Percentiles rank a stretch among this genome's conserved stretches.
These are phyloP conservation scores for Lichenostomus cassidix DNA, from an alignment of 2,113 vertebrate species.

Conservation along the genomic window DNA sequence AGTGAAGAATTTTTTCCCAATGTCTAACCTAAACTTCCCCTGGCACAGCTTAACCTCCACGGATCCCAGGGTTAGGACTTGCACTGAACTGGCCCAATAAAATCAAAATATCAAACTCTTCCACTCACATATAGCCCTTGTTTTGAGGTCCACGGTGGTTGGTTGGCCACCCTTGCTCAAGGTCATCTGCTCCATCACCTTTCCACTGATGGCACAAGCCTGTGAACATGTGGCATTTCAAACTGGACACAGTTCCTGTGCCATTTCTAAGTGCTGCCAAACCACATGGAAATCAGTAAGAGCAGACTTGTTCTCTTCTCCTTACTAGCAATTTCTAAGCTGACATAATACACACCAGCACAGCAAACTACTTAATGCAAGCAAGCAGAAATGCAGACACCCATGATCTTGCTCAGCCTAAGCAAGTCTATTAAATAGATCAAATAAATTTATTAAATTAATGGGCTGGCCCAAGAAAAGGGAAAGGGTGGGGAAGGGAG, in stretches of 20 bases:
- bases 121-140: not conserved
- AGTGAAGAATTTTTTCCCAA: no score
- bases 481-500: not conserved
- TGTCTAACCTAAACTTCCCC: no score
- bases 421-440: not conserved
- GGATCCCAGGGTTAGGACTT: not conserved
- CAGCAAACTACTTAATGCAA: not conserved
- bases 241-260: not conserved
- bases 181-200: not conserved
- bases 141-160: not conserved
- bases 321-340: not conserved
- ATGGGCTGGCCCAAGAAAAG: not conserved
- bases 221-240: not conserved
- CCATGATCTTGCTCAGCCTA: not conserved
- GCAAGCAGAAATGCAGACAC: not conserved
- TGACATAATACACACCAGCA: not conserved
- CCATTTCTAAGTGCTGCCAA: not conserved
- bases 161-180: not conserved
- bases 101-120: not conserved
- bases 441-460: not conserved
- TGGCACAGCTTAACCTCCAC: not conserved
- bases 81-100: not conserved
- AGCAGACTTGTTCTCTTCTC: not conserved
- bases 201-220: not conserved
- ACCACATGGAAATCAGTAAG: not conserved